Percentiles rank a stretch among this genome's conserved stretches.
phyloP scores from a whole-genome alignment of 2,113 vertebrate species.

The Pelodiscus sinensis region DNA sequence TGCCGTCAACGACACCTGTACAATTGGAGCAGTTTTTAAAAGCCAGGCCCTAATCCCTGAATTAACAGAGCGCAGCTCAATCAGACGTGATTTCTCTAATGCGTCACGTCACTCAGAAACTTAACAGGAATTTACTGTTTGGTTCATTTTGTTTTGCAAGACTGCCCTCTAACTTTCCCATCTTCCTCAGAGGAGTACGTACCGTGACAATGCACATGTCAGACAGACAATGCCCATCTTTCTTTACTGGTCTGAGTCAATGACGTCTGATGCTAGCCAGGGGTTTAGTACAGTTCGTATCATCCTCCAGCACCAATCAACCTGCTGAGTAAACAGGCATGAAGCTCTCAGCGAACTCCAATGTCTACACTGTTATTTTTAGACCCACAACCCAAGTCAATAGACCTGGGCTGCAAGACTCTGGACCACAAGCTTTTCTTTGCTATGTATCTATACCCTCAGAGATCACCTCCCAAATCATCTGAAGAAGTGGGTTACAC shows the following conservation, averaged over 20 bases:
- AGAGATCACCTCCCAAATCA: neutral
- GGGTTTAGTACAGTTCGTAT: neutral
- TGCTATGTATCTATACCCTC: neutral
- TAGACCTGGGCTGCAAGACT: neutral
- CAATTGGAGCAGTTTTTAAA: neutral
- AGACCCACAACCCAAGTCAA: neutral
- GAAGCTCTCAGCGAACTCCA: neutral
- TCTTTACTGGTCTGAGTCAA: neutral
- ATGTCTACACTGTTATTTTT: neutral
- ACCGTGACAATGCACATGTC: neutral
- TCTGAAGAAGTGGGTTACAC: too few species aligned
- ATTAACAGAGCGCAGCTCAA: neutral
- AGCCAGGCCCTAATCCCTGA: neutral
- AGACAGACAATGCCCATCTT: neutral
- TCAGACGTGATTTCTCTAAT: neutral
- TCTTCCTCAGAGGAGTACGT: neutral
- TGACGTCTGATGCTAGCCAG: neutral
- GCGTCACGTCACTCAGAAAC: neutral
- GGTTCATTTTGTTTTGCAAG: neutral
- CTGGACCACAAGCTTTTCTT: neutral
- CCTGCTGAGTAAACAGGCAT: neutral
- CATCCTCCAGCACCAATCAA: neutral
- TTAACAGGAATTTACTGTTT: neutral
- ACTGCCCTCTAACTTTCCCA: neutral
- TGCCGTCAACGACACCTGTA: neutral